phyloP scores from a whole-genome alignment of 2,797 vertebrate genomes.

The Glossophaga mutica region DNA sequence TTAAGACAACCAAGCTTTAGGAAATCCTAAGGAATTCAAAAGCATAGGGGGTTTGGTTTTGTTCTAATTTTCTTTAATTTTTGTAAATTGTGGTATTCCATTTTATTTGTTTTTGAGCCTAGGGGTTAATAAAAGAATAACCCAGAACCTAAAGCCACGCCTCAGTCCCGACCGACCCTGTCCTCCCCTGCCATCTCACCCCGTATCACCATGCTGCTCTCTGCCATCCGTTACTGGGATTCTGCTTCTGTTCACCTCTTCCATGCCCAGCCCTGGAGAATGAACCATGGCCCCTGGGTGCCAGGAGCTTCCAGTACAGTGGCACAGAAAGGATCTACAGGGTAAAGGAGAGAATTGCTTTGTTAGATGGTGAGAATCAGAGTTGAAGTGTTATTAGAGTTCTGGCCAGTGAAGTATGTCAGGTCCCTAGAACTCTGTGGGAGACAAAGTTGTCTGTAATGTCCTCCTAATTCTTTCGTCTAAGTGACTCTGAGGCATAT shows the following conservation, averaged over 20 bases:
- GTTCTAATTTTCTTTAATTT: neutral
- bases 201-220: neutral
- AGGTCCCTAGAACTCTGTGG: neutral
- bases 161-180: neutral
- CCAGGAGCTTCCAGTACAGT: neutral
- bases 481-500: neutral
- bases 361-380: neutral
- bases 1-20: neutral
- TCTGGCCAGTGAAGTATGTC: neutral
- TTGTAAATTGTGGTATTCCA: neutral
- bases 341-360: neutral
- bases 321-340: neutral
- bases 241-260: neutral
- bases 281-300: neutral
- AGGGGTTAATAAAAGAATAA: neutral
- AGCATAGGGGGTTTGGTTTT: neutral
- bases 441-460: neutral
- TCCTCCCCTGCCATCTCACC: neutral
- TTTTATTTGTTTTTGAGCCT: conserved; percentile 10
- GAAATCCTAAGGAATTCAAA: neutral
- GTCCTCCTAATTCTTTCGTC: neutral
- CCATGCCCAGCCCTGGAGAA: neutral
- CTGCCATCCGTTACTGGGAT: neutral
- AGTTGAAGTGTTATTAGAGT: neutral
- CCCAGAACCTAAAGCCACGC: neutral